Evolutionary conservation across 2,113 vertebrate genomes (phyloP), one percentile per base, ranked within the genome.

Genomic region (Gavialis gangeticus): DNA sequence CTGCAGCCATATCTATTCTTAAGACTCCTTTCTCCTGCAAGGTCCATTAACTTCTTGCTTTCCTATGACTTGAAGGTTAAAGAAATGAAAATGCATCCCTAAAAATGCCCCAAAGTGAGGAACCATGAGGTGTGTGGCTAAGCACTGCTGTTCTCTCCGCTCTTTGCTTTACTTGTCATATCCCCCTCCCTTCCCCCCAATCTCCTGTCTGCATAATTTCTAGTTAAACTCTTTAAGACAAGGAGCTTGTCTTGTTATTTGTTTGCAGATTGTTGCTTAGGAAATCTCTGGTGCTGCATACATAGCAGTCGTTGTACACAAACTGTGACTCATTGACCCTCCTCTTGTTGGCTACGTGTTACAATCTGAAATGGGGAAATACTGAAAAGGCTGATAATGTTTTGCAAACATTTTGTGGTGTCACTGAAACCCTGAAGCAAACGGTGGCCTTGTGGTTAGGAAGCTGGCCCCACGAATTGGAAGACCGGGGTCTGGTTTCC

Each of bases 161-260:
- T 71, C 75, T 17, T 82, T 46, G 34, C 30, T 67, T 75, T 12
- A 46, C 57, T 30, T n/a, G 37, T 46, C 46, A 46, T 7, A 46
- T 46, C 46, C 46, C 46, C 46, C 9, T 9, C 46, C 46, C 46
- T 46, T 46, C 46, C 46, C 46, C 19, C 5, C 2, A 54, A 2
- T 59, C 28, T 16, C 19, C 8, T 0, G 0, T 8, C 56, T 62
- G 10, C 28, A n/a, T 37, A 19, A 27, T 24, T 73, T 79, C 67
- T 56, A 15, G 28, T 60, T 56, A 73, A 54, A 15, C 64, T 10
- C 46, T 64, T 71, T 22, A 19, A 71, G 3, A 24, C 30, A 55
- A 46, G 46, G 46, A 46, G 46, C 46, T 2, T 37, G 54, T 46
- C 14, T 57, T 30, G 55, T 85, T 17, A 21, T 12, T 37, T 71